phyloP scores from a whole-genome alignment of 2,113 vertebrate species.

The Crotophaga sulcirostris region DNA sequence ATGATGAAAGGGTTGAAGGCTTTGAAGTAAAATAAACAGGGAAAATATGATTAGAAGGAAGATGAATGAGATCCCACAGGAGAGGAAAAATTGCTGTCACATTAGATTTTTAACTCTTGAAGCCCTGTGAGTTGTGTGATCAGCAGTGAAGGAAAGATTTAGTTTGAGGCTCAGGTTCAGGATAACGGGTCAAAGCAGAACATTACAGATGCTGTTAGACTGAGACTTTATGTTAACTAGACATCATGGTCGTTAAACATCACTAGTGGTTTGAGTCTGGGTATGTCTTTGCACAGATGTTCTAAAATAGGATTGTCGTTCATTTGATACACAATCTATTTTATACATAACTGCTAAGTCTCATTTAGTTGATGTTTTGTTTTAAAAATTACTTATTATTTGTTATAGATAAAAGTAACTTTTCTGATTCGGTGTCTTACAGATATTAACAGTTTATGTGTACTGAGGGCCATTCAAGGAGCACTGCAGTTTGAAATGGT shows the following conservation, averaged over 20 bases:
- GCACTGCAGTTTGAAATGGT: not conserved
- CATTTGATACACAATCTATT: not conserved
- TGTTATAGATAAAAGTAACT: not conserved
- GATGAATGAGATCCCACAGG: not conserved
- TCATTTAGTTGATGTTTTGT: not conserved
- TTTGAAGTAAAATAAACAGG: not conserved
- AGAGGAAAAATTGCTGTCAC: not conserved
- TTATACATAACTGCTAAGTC: not conserved
- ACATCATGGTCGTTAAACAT: accelerated
- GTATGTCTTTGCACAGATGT: not conserved
- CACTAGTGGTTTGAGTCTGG: accelerated
- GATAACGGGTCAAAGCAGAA: not conserved
- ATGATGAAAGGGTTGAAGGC: not conserved
- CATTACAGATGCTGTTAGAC: not conserved
- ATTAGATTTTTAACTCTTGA: not conserved
- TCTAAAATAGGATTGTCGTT: not conserved
- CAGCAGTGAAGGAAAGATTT: not conserved
- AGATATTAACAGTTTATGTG: not conserved
- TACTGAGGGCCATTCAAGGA: not conserved
- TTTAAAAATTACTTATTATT: not conserved
- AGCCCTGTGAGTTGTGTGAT: not conserved
- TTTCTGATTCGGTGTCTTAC: not conserved
- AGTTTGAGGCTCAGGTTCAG: accelerated
- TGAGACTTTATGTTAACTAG: not conserved
- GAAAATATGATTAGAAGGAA: not conserved